Percentiles rank a stretch among this genome's conserved stretches.
Conservation (phyloP, 2,113 vertebrate species). For the Brachypodius melanocephalos region DNA sequence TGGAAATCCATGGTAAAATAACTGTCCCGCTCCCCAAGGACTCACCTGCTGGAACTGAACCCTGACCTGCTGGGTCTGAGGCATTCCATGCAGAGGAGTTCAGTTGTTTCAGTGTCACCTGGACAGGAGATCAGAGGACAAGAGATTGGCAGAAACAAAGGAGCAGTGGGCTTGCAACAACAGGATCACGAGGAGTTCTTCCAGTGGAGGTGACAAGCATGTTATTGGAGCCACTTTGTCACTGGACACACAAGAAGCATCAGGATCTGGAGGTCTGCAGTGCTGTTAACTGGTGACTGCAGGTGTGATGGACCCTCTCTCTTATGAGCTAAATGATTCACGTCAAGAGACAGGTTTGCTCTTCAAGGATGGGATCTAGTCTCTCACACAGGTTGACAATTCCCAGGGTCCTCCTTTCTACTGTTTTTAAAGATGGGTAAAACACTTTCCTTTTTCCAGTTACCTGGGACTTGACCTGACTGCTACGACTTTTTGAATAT, state of each 20-base stretch:
- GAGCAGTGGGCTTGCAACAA: neutral
- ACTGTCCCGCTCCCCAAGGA: neutral
- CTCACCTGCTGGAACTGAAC: neutral
- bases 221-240: neutral
- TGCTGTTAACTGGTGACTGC: neutral
- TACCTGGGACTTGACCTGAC: neutral
- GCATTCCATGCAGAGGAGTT: rapidly evolving
- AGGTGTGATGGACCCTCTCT: neutral
- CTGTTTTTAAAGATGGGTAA: neutral
- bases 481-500: neutral
- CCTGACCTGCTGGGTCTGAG: neutral
- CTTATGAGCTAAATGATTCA: neutral
- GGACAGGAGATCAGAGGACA: neutral
- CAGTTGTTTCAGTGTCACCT: neutral
- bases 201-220: neutral
- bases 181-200: neutral
- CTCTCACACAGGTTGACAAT: neutral
- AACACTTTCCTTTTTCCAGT: neutral
- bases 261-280: neutral
- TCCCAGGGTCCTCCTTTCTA: neutral
- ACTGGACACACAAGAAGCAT: neutral
- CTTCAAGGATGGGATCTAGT: neutral
- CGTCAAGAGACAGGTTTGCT: neutral
- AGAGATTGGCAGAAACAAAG: neutral
- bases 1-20: neutral